Base-by-base conservation (phyloP, 2,797 vertebrate species). In the Florisuga fusca region DNA sequence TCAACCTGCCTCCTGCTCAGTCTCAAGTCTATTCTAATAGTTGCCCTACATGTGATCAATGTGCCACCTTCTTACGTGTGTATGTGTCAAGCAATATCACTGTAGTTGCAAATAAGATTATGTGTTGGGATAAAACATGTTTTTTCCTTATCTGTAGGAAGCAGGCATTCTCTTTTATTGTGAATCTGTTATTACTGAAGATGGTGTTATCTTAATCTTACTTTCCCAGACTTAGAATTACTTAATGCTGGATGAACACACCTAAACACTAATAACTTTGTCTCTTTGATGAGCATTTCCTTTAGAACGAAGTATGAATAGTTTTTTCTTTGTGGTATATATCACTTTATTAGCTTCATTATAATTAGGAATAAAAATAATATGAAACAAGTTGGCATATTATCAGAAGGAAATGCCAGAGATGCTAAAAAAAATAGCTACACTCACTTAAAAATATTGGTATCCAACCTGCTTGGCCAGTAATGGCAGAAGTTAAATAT, bases 281-380 rank as follows among this genome's bases (percentile, higher is more conserved):
- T 67, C 68, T 88, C 74, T 62, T 50, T 86, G 33, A 88, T 59
- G 41, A 90, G 61, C 64, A 36, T 89, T 93, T 91, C 18, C 33
- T 71, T 77, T 85, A 27, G 34, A 71, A 90, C 89, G 46, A 58
- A 62, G 4, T 31, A 45, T 34, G 12, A 66, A 31, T 45, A 27
- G 50, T 26, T 8, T 58, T 90, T 80, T 87, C 15, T 79, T 85
- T 73, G 69, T 54, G 38, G 6, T 46, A 3, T 50, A 74, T 50
- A 74, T 59, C 21, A 22, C 26, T 66, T 5, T 33, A 61, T 34
- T 61, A 71, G 2, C 62, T 80, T 86, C 8, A 38, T 84, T 78
- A 26, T 33, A 69, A 25, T 38, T 85, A 34, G 10, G 71, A 27
- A 33, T 71, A 21, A 41, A 41, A 41, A 17, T 69, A 79, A 46